phyloP scores from a whole-genome alignment of 2,888 invertebrate species.

The Oasisia sp. region DNA sequence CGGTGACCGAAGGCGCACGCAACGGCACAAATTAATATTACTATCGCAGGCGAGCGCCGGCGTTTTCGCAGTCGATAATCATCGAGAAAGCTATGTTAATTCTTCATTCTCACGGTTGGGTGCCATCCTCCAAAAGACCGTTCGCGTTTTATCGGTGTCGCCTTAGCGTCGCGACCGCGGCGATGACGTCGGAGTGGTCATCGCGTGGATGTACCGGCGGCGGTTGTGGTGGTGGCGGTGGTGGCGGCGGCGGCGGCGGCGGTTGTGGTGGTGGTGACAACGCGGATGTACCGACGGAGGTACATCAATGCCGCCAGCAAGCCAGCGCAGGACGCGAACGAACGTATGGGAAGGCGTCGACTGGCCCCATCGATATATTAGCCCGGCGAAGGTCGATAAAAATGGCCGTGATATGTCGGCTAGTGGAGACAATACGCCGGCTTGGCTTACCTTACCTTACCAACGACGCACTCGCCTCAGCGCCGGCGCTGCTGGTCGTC shows the following conservation, averaged over 20 bases:
- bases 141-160: neutral
- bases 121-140: neutral
- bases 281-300: neutral
- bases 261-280: too few species aligned
- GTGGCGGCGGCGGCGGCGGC: too few species aligned
- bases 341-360: neutral
- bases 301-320: neutral
- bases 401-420: conserved; percentile 17
- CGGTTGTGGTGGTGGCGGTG: too few species aligned
- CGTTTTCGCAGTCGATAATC: neutral
- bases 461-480: neutral
- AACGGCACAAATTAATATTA: conserved; percentile 17
- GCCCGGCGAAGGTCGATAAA: neutral
- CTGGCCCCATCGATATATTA: neutral
- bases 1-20: neutral
- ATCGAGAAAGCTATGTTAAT: conserved; percentile 10
- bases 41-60: conserved; percentile 17
- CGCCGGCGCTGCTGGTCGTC: neutral
- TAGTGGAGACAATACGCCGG: neutral
- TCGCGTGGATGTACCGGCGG: neutral
- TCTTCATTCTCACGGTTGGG: conserved; percentile 6
- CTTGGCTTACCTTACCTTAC: neutral
- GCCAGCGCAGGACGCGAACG: neutral
- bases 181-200: neutral
- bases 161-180: neutral